phyloP scores from a whole-genome alignment of 2,888 invertebrate species.

The Thysanoteuthis rhombus region DNA sequence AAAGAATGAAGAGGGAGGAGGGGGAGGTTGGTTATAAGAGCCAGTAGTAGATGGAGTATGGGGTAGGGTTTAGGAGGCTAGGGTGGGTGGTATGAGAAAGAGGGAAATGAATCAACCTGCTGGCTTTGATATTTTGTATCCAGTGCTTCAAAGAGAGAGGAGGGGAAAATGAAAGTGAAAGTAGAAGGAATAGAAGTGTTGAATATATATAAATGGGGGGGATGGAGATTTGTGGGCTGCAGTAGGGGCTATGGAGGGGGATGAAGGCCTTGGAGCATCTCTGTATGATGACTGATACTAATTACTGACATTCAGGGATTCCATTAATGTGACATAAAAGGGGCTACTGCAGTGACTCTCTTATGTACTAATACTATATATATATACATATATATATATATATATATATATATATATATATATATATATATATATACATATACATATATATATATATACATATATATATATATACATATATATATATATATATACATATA shows the following conservation, averaged over 20 bases:
- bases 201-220: not conserved
- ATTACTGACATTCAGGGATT: constrained; percentile 12
- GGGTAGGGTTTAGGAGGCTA: not conserved
- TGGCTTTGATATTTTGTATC: not conserved
- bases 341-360: not conserved
- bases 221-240: not conserved
- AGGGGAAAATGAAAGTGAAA: too few species aligned
- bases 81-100: not conserved
- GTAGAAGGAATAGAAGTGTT: not conserved
- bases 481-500: not conserved
- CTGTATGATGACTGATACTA: not conserved
- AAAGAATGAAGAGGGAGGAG: too few species aligned
- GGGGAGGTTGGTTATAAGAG: not conserved
- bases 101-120: not conserved
- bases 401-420: not conserved
- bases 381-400: too few species aligned
- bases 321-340: constrained; percentile 12
- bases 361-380: too few species aligned
- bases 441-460: not conserved
- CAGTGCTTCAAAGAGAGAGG: not conserved
- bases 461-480: too few species aligned
- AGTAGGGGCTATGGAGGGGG: not conserved
- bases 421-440: not conserved
- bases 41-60: not conserved
- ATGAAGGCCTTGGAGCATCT: not conserved